Conservation (phyloP, 1,140 invertebrate species). For the Aphis gossypii region DNA sequence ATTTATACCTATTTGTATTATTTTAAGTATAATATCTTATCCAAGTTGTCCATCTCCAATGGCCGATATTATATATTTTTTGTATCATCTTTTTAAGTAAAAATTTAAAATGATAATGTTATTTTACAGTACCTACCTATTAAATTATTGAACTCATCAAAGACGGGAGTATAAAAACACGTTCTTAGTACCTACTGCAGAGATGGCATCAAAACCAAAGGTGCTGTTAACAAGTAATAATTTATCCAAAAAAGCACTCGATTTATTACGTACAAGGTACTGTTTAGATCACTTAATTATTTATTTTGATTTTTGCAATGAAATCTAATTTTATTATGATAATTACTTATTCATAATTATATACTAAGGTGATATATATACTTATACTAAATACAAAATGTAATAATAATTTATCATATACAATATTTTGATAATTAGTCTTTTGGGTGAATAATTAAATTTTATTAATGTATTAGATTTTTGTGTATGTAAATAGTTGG, state of each 20-base stretch:
- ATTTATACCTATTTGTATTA: no score
- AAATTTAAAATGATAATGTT: not conserved
- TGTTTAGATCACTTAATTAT: not conserved
- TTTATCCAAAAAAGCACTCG: slow-evolving; percentile 19
- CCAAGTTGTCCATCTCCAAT: no score
- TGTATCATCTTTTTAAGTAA: not conserved
- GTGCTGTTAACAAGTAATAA: not conserved
- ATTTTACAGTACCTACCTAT: not conserved
- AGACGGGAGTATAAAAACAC: not conserved
- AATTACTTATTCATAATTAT: not conserved
- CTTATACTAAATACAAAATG: not conserved
- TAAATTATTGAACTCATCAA: not conserved
- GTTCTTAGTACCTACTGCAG: not conserved
- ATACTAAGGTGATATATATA: not conserved
- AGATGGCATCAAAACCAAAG: not conserved
- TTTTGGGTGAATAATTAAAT: not conserved
- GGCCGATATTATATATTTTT: no score
- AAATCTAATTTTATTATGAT: not conserved
- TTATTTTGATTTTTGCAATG: not conserved
- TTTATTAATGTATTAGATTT: not conserved
- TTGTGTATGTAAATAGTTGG: no score
- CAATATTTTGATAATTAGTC: not conserved
- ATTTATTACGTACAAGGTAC: slow-evolving; percentile 17
- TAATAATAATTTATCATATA: not conserved
- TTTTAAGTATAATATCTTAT: no score